Evolutionary conservation across 2,113 vertebrate genomes (phyloP), one percentile per base, ranked within the genome.

Genomic region (Alligator mississippiensis): DNA sequence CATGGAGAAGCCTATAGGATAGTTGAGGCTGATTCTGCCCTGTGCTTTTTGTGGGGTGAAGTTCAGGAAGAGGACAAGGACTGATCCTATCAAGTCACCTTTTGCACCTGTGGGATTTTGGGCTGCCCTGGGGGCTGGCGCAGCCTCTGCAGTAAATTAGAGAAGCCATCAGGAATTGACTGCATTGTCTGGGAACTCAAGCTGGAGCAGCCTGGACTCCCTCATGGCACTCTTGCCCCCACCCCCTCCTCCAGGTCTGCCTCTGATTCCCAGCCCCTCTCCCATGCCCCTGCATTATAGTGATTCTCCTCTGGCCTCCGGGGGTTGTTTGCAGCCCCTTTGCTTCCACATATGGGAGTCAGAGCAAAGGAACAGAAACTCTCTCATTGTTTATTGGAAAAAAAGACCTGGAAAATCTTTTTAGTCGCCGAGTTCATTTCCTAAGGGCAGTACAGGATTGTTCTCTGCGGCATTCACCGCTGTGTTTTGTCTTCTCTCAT

Each of bases 391-490:
- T 28, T 76, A 28, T 66, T 72, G 84, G 70, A 19, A 77, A 28
- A 63, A 84, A 85, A 77, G 1, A 28, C 81, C 55, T 4, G 4
- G 38, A 74, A 94, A 82, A 24, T 25, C 8, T 79, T 47, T 47
- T 59, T 68, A 38, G 7, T 0, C 0, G 47, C 28, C 2, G 18
- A 79, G 47, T 90, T 58, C 81, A 64, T 64, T 82, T 34, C 28
- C 0, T 0, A 28, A 77, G 10, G 74, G 38, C n/a, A 9, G 59
- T 84, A 80, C 61, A 59, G 30, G 63, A 30, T 57, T 77, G 68
- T 54, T 90, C 90, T 61, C 59, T 88, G 92, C 89, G 79, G 83
- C 95, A 87, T 61, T 30, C 61, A 89, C 55, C 3, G 27, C 28
- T 85, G 64, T 5, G 74, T 87, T 47, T 47, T 95, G 92, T 3